Conservation (phyloP, 2,888 invertebrate genomes). For the Eudemis profundana region DNA sequence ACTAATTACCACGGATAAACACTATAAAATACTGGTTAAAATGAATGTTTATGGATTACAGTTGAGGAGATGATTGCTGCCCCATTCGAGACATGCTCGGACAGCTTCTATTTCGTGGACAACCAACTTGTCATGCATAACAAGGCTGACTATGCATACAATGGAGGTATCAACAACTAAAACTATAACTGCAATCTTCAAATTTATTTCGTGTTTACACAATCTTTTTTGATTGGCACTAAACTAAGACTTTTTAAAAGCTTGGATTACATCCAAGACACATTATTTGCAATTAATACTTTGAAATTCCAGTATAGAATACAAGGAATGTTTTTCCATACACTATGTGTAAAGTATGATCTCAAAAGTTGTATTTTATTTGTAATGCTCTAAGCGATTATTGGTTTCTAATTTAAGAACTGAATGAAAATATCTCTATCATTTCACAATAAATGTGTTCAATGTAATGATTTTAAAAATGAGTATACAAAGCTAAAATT, state of each 20-base stretch:
- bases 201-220: slow-evolving; percentile 36
- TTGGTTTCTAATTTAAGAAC: slow-evolving; percentile 36
- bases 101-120: slow-evolving; percentile 99
- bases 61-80: slow-evolving; percentile 98
- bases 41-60: slow-evolving; percentile 78
- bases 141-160: slow-evolving; percentile 99
- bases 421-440: slow-evolving; percentile 34
- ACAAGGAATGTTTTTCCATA: slow-evolving; percentile 21
- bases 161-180: slow-evolving; percentile 88
- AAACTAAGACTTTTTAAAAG: slow-evolving; percentile 45
- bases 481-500: slow-evolving; percentile 32
- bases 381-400: slow-evolving; percentile 36
- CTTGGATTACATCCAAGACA: slow-evolving; percentile 45
- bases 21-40: not conserved
- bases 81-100: slow-evolving; percentile 98
- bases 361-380: slow-evolving; percentile 30
- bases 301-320: slow-evolving; percentile 37
- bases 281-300: slow-evolving; percentile 20
- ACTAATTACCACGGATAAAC: not conserved
- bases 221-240: slow-evolving; percentile 53
- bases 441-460: slow-evolving; percentile 41
- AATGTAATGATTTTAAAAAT: slow-evolving; percentile 38
- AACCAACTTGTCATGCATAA: slow-evolving; percentile 99
- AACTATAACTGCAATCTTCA: not conserved
- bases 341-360: slow-evolving; percentile 40